Conservation (phyloP, 1,140 invertebrate genomes). For the Tetraneura akinire region DNA sequence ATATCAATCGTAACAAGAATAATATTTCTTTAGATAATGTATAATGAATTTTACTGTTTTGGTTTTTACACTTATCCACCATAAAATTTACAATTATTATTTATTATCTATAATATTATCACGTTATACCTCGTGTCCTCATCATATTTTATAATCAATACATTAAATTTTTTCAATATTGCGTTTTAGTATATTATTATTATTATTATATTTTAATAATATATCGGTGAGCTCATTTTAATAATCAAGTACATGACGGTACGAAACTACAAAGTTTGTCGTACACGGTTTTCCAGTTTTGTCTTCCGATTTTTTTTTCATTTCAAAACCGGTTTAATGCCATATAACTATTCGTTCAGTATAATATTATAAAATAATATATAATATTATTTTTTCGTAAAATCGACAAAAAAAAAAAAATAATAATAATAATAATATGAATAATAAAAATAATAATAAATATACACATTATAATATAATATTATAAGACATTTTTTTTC, state of each 20-base stretch:
- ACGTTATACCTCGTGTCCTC: no score
- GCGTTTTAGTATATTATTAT: neutral
- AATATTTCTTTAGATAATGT: no score
- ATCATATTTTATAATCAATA: neutral
- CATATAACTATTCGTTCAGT: neutral
- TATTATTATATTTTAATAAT: no score
- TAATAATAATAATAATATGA: no score
- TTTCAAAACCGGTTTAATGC: conserved; percentile 9
- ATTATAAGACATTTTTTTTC: conserved; percentile 2
- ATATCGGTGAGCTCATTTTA: neutral
- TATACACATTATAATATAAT: neutral
- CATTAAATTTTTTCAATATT: neutral
- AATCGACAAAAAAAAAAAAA: neutral
- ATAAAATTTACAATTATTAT: no score
- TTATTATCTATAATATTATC: no score
- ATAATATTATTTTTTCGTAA: conserved; percentile 28
- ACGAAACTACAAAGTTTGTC: neutral
- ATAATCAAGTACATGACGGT: neutral
- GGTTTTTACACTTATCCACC: no score
- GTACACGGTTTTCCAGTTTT: conserved; percentile 28
- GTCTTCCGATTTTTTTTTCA: conserved; percentile 24
- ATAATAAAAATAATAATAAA: no score
- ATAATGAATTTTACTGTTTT: no score
- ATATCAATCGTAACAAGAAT: no score
- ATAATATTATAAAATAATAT: no score